These are phyloP conservation scores for Petrolisthes manimaculis DNA, from an alignment of 2,888 invertebrate genomes.

Conservation along the genomic window DNA sequence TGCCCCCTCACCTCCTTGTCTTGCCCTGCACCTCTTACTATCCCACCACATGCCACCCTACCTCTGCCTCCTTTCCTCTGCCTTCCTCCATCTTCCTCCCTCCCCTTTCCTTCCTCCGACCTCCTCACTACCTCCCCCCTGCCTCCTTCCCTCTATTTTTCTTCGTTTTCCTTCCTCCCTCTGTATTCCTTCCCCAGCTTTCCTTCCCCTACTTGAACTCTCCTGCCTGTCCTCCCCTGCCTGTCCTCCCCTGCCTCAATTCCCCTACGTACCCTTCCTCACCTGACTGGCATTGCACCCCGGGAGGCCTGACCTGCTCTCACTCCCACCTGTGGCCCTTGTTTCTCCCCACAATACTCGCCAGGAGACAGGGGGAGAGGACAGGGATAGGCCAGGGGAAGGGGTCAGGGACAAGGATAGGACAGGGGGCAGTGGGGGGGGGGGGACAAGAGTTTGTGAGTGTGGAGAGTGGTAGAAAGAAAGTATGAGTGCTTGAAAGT, in stretches of 20 bases:
- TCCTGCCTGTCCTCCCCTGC: not conserved
- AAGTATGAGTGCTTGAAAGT: not conserved
- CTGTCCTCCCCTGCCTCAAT: not conserved
- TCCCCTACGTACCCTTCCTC: not conserved
- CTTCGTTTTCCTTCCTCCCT: not conserved
- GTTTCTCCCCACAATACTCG: not conserved
- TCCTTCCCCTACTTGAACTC: not conserved
- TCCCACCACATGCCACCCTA: too few species aligned
- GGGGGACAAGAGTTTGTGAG: not conserved
- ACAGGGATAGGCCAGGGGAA: not conserved
- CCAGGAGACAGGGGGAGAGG: not conserved
- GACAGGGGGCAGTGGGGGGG: not conserved
- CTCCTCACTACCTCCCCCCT: not conserved
- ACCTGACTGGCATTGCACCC: not conserved
- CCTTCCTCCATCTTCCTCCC: not conserved
- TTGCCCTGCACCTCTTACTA: not conserved
- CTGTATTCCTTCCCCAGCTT: not conserved
- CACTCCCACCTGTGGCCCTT: not conserved
- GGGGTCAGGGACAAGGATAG: not conserved
- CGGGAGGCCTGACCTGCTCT: constrained; percentile 2
- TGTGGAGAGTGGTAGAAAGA: not conserved
- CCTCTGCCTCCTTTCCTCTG: not conserved
- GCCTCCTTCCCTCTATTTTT: too few species aligned
- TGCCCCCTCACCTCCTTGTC: not conserved
- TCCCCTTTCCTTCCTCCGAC: not conserved